phyloP scores from a whole-genome alignment of 2,888 invertebrate genomes.

The Pollenia labialis region DNA sequence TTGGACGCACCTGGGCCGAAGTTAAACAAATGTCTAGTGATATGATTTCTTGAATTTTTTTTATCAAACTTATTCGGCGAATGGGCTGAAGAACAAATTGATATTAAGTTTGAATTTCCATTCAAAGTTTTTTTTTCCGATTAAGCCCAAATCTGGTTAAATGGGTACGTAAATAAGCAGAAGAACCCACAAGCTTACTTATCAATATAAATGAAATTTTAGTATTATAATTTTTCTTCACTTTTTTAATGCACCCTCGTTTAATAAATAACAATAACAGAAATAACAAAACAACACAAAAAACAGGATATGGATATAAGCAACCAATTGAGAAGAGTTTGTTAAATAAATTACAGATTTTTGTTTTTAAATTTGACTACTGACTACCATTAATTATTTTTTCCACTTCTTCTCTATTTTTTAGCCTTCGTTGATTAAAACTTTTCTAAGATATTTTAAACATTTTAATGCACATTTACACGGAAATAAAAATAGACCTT shows the following conservation, averaged over 20 bases:
- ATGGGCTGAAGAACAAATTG: too few relatives aligned
- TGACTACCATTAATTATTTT: conserved; percentile 81
- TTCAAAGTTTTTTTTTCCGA: too few relatives aligned
- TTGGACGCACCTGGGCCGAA: too few relatives aligned
- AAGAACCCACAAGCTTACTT: too few relatives aligned
- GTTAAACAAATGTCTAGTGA: too few relatives aligned
- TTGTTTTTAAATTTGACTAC: conserved; percentile 75
- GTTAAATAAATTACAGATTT: conserved; percentile 34
- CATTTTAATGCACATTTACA: not conserved
- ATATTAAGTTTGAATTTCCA: too few relatives aligned
- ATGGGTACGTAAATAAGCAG: too few relatives aligned
- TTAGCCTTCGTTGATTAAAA: not conserved
- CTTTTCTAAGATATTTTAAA: not conserved
- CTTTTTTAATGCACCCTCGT: not conserved
- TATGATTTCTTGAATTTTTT: too few relatives aligned
- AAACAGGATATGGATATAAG: not conserved
- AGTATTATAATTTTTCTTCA: too few relatives aligned
- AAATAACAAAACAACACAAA: not conserved
- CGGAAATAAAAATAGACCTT: not conserved
- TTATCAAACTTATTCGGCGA: too few relatives aligned
- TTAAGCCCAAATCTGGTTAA: too few relatives aligned
- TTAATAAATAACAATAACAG: not conserved
- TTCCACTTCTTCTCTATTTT: not conserved
- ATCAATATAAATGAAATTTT: too few relatives aligned
- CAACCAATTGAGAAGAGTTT: not conserved